Evolutionary conservation across 2,888 invertebrate genomes (phyloP).

Genomic region (Autographa pulchrina): DNA sequence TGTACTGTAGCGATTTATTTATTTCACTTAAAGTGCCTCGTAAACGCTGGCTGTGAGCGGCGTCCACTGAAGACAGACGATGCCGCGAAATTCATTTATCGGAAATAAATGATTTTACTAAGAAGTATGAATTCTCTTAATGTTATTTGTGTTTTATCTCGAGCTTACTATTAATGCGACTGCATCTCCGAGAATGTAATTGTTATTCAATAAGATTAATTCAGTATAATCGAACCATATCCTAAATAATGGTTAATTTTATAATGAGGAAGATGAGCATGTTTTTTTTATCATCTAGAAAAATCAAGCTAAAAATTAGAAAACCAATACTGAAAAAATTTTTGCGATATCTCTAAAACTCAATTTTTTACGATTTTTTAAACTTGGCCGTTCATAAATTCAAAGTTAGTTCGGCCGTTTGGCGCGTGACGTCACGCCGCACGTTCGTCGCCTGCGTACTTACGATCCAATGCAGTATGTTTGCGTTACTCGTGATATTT

Average conservation of each 20-base stretch:
- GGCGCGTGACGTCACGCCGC: too few relatives aligned
- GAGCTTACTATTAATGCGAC: conserved; percentile 20
- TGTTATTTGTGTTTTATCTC: conserved; percentile 51
- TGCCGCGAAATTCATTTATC: conserved; percentile 58
- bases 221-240: neutral
- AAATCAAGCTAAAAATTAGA: too few relatives aligned
- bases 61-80: conserved; percentile 52
- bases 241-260: neutral
- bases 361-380: too few relatives aligned
- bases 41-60: conserved; percentile 68
- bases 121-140: conserved; percentile 50
- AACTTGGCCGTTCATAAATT: too few relatives aligned
- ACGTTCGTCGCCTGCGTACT: too few relatives aligned
- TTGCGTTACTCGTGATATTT: too few relatives aligned
- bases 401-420: too few relatives aligned
- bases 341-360: too few relatives aligned
- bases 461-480: too few relatives aligned
- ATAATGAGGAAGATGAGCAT: too few relatives aligned
- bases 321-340: too few relatives aligned
- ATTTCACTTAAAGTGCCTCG: conserved; percentile 82
- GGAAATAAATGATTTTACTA: conserved; percentile 58
- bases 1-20: conserved; percentile 80
- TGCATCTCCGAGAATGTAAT: conserved; percentile 23
- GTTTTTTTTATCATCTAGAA: too few relatives aligned
- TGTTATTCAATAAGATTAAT: neutral